Percentiles rank a stretch among this genome's conserved stretches.
These are phyloP conservation scores for Corvus moneduloides DNA, from an alignment of 2,113 vertebrate species.

Conservation along the genomic window DNA sequence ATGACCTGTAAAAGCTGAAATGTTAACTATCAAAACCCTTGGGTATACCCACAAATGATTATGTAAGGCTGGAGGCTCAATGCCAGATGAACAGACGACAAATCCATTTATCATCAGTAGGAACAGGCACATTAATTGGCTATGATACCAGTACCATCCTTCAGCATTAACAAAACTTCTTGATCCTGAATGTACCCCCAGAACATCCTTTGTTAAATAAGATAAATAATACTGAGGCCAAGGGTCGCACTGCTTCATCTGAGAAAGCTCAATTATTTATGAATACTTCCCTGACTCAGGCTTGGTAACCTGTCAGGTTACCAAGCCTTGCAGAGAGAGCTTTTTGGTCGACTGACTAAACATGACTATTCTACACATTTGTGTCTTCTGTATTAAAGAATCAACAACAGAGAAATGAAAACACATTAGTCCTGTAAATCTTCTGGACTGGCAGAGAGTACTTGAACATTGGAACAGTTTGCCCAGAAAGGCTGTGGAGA, in stretches of 20 bases:
- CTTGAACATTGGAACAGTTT: neutral
- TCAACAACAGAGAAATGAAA: neutral
- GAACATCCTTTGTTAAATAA: constrained; percentile 25
- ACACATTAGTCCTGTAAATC: neutral
- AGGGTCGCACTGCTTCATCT: neutral
- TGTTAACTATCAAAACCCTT: neutral
- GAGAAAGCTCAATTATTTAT: constrained; percentile 24
- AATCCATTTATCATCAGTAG: constrained; percentile 50
- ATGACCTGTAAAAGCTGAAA: constrained; percentile 8
- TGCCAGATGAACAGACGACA: neutral
- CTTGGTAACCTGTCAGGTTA: neutral
- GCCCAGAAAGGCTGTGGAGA: neutral
- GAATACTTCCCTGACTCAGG: neutral
- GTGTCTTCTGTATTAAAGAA: neutral
- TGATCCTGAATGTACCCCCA: constrained; percentile 7
- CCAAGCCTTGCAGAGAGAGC: neutral
- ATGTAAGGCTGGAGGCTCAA: neutral
- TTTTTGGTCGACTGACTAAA: neutral
- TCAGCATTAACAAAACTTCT: constrained; percentile 21
- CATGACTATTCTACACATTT: neutral
- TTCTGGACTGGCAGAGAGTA: neutral
- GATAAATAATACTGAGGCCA: constrained; percentile 21
- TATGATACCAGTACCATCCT: neutral
- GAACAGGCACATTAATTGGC: constrained; percentile 37
- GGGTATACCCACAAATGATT: neutral